Conservation (phyloP, 2,113 vertebrate genomes). For the Ifrita kowaldi region DNA sequence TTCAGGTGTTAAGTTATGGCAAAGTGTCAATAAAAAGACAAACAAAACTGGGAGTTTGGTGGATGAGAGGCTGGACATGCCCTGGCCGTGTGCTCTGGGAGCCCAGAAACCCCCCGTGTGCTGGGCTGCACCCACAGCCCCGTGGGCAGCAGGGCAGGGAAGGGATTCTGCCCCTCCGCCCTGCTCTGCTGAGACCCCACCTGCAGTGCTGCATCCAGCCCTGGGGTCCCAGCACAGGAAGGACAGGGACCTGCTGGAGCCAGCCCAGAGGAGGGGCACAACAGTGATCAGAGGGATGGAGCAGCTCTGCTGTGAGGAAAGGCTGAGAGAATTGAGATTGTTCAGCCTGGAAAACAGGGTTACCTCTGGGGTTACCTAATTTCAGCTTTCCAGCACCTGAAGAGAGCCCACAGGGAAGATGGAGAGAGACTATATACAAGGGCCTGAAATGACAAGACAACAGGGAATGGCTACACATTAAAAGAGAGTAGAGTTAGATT, state of each 20-base stretch:
- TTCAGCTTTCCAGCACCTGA: fast-evolving
- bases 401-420: fast-evolving
- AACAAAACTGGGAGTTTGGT: background rate
- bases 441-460: background rate
- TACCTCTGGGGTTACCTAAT: fast-evolving
- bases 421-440: background rate
- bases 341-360: fast-evolving
- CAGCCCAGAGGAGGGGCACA: background rate
- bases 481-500: background rate
- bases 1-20: background rate
- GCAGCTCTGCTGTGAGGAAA: background rate
- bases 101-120: background rate
- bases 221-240: background rate
- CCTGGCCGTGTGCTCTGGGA: fast-evolving
- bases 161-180: background rate
- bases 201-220: background rate
- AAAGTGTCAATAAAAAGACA: background rate
- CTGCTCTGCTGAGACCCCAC: background rate
- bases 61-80: fast-evolving
- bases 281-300: background rate
- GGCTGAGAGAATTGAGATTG: fast-evolving
- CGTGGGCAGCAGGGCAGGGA: background rate
- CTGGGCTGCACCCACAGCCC: background rate
- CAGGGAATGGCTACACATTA: fast-evolving
- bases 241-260: background rate